These are phyloP conservation scores for Limonius californicus DNA, from an alignment of 1,140 invertebrate genomes.

Conservation along the genomic window DNA sequence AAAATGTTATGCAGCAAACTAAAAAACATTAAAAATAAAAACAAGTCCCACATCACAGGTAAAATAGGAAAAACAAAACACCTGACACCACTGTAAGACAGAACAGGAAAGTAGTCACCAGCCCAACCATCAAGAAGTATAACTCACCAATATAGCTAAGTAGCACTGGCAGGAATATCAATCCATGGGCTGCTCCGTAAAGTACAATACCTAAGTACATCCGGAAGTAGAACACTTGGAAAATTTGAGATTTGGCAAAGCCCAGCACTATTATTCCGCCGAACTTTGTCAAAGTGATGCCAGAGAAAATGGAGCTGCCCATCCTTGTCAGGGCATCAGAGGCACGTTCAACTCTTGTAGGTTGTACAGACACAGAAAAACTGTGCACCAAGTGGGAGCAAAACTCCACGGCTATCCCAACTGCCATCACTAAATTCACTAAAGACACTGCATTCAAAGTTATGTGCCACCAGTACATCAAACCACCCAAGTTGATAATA, in stretches of 20 bases:
- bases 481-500: constrained; percentile 83
- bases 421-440: constrained; percentile 98
- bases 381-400: constrained; percentile 95
- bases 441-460: constrained; percentile 95
- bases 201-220: constrained; percentile 98
- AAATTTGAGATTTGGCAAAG: constrained; percentile 96
- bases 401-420: constrained; percentile 98
- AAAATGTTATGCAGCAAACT: too few relatives aligned
- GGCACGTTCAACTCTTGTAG: constrained; percentile 70
- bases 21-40: too few relatives aligned
- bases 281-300: constrained; percentile 96
- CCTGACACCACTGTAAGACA: too few relatives aligned
- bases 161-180: constrained; percentile 94
- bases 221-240: constrained; percentile 95
- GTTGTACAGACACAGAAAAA: constrained; percentile 75
- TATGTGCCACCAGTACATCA: constrained; percentile 98
- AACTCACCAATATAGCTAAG: constrained; percentile 92
- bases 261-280: constrained; percentile 91
- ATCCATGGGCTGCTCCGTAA: constrained; percentile 92
- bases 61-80: too few relatives aligned
- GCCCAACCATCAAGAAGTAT: constrained; percentile 1
- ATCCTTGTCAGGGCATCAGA: constrained; percentile 82
- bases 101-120: not conserved
- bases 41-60: too few relatives aligned
- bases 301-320: constrained; percentile 95